These are phyloP conservation scores for Semicossyphus pulcher DNA, from an alignment of 2,113 vertebrate genomes.

Conservation along the genomic window DNA sequence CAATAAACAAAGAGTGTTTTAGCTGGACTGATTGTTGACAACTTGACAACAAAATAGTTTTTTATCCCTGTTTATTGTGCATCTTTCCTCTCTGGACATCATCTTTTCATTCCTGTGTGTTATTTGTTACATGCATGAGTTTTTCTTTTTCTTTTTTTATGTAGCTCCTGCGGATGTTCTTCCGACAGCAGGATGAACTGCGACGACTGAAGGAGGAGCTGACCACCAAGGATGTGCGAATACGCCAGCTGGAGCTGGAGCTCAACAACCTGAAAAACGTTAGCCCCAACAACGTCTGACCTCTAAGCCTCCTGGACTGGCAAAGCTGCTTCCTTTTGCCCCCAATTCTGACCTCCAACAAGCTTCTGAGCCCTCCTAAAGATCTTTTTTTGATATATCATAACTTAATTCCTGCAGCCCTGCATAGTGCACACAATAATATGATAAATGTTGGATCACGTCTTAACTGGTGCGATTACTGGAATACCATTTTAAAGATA, in stretches of 20 bases:
- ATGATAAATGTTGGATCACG: conserved; percentile 41
- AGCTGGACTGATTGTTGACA: not conserved
- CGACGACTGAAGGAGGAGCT: conserved; percentile 93
- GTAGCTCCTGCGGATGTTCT: conserved; percentile 97
- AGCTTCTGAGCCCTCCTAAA: conserved; percentile 48
- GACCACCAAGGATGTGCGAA: conserved; percentile 90
- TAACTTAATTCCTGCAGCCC: conserved; percentile 48
- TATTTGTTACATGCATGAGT: not conserved
- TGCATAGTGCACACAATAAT: conserved; percentile 30
- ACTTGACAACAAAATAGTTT: not conserved
- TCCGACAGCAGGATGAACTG: conserved; percentile 96
- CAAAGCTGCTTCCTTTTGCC: conserved; percentile 54
- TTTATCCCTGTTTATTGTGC: not conserved
- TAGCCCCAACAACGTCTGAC: conserved; percentile 91
- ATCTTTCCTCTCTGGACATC: too few relatives aligned
- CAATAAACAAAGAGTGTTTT: too few relatives aligned
- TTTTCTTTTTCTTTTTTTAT: not conserved
- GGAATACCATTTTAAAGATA: conserved; percentile 32
- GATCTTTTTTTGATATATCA: conserved; percentile 45
- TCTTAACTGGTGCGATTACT: conserved; percentile 41
- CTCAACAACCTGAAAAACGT: conserved; percentile 94
- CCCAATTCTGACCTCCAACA: conserved; percentile 62
- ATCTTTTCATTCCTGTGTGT: not conserved
- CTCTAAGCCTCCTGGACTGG: conserved; percentile 62
- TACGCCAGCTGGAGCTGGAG: conserved; percentile 97